Base-by-base conservation (phyloP, 64 coral and sea anemone genomes). In the Catalaphyllia jardinei region DNA sequence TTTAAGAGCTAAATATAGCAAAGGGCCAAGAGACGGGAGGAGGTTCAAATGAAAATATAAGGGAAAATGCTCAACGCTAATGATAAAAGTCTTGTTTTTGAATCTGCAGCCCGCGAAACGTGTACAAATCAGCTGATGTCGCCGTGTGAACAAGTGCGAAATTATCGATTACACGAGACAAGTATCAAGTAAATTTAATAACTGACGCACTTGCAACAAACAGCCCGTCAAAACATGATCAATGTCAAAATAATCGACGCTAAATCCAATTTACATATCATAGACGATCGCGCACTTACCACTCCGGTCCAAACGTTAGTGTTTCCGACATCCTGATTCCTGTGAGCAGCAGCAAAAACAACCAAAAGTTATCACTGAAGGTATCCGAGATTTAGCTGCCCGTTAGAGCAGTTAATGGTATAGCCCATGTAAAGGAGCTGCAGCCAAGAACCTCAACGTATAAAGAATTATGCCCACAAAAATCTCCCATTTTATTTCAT, bases 301-400 rank as follows among this genome's bases (percentile, higher is more conserved):
- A 92, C 51, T 92, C 77, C 20, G 90, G 90, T 79, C 90, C 90
- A 92, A 92, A 92, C 20, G 90, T 92, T 55, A 92, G 83, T 27
- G 90, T 79, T 92, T 92, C 90, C 83, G 90, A 92, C 90, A 92
- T 92, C 33, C 71, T 88, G 86, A 79, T 79, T 49, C 22, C 81
- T 85, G 39, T 13, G 18, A 2, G 38, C 35, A 61, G 10, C 3
- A 80, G 42, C 42, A 28, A 62, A 35, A 50, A 24, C 33, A 61
- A 63, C 10, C 65, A 71, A 15, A 69, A 27, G 17, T 49, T 29
- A 28, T 51, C 10, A 71, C 35, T 15, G 31, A 18, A 8, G 20
- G 22, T 18, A 60, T 0, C 5, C 20, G 59, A 64, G 38, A 85
- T 85, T 85, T 85, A 13, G 16, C 12, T 55, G n/a, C 71, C 20